Percentiles rank a stretch among this genome's conserved stretches.
These are phyloP conservation scores for Spea bombifrons DNA, from an alignment of 2,113 vertebrate species.

Conservation along the genomic window DNA sequence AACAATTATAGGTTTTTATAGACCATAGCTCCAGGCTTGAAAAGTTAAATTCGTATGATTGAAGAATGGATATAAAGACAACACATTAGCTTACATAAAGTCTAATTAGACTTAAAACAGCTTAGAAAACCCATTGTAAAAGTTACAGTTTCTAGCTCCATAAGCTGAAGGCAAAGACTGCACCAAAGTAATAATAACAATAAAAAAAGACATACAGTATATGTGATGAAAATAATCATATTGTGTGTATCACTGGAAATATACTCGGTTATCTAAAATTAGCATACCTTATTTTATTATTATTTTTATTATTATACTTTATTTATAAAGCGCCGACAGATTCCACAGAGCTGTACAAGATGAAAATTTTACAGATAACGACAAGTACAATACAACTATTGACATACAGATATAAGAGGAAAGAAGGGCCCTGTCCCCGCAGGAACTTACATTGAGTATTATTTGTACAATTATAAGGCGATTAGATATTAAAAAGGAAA, in stretches of 20 bases:
- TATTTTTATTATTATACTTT: no score
- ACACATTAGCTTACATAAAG: conserved; percentile 42
- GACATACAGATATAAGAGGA: no score
- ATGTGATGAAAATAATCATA: conserved; percentile 7
- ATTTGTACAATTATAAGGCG: no score
- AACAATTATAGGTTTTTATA: conserved; percentile 37
- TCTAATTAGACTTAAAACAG: conserved; percentile 44
- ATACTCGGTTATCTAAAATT: no score
- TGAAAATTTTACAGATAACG: no score
- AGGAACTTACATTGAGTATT: no score
- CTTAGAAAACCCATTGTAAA: conserved; percentile 33
- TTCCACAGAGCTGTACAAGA: no score
- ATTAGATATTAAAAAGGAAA: no score
- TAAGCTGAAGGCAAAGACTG: conserved; percentile 22
- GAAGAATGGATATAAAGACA: conserved; percentile 42
- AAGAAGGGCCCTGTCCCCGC: no score
- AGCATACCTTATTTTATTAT: no score
- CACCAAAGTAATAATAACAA: conserved; percentile 25
- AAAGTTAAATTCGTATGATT: conserved; percentile 40
- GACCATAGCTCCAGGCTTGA: conserved; percentile 32
- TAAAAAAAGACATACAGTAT: background rate
- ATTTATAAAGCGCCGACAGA: no score
- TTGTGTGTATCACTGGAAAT: background rate
- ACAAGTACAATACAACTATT: no score
- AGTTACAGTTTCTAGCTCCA: conserved; percentile 23